Evolutionary conservation across 2,797 vertebrate genomes (phyloP), one percentile per base, ranked within the genome.

Genomic region (Sebastes hopkinsi): DNA sequence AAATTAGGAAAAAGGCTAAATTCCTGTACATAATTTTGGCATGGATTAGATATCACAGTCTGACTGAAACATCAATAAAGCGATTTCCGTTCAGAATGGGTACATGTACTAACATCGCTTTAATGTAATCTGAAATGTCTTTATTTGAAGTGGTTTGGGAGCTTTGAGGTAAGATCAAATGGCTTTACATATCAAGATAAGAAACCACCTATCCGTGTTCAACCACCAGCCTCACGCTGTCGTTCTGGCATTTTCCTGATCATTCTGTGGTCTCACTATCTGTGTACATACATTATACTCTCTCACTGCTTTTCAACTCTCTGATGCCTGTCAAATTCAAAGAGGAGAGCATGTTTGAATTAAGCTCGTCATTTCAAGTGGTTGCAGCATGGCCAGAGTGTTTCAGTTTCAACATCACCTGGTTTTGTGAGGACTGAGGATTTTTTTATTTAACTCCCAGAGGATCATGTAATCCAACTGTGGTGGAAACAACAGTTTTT

Each of bases 121-220:
- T 84, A 79, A 87, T 82, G 76, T 8, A 65, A 85, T 83, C 52
- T 71, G 42, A 79, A 82, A 76, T 66, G 58, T 84, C 79, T 83
- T 73, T 34, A 79, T 77, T 84, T 86, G 72, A 88, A 87, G 79
- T 84, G 75, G 66, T 83, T 67, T 54, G 62, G 75, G 64, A 68
- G 80, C 85, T 90, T 87, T 87, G 87, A 89, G 85, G 38, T 12
- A 2, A 79, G 68, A 90, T 91, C 88, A 91, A 80, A 84, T 50
- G 30, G 77, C 67, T 83, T 78, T 10, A 59, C 8, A 14, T 68
- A 27, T 69, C 8, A 1, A 81, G 91, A 92, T 88, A 89, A 92
- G 87, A 82, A 58, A 18, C 14, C 87, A 76, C 56, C 83, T 50
- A 50, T 86, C 29, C 34, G 32, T 73, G 77, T 87, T 75, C 64